phyloP scores from a whole-genome alignment of 2,113 vertebrate species.

The Phalacrocorax carbo region DNA sequence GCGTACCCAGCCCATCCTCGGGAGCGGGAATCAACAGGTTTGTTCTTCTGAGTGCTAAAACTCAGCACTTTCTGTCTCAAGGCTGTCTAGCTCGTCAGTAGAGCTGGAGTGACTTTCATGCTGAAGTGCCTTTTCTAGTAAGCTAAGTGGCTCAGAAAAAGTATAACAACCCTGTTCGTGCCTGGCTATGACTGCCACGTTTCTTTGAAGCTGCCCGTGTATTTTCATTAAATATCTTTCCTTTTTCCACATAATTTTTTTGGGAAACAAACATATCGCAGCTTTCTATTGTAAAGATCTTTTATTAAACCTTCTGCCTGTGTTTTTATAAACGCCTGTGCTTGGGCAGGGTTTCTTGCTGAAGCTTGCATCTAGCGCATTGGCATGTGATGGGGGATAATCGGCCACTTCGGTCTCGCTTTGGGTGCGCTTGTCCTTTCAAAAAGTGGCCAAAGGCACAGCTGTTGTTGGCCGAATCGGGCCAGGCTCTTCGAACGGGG shows the following conservation, averaged over 20 bases:
- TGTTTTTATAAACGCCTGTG: background rate
- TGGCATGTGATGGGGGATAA: background rate
- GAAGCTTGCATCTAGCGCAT: rapidly evolving
- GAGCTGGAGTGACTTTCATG: background rate
- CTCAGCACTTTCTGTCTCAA: background rate
- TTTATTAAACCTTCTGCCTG: background rate
- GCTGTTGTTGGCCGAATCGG: background rate
- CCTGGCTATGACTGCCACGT: background rate
- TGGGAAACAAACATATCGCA: background rate
- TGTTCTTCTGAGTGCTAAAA: background rate
- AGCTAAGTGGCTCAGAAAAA: background rate
- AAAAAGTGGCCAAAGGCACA: background rate
- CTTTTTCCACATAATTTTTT: background rate
- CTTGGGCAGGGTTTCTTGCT: background rate
- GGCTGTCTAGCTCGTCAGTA: too few species aligned
- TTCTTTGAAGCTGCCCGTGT: background rate
- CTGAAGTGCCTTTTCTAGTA: background rate
- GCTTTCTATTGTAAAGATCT: background rate
- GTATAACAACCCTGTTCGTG: background rate
- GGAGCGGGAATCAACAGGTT: rapidly evolving
- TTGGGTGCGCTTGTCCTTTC: background rate
- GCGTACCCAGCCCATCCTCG: background rate
- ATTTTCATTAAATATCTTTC: background rate
- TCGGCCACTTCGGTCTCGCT: rapidly evolving
- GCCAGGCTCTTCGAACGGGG: background rate